Evolutionary conservation across 2,797 vertebrate genomes (phyloP).

Genomic region (Stomatorhinus walkeri): DNA sequence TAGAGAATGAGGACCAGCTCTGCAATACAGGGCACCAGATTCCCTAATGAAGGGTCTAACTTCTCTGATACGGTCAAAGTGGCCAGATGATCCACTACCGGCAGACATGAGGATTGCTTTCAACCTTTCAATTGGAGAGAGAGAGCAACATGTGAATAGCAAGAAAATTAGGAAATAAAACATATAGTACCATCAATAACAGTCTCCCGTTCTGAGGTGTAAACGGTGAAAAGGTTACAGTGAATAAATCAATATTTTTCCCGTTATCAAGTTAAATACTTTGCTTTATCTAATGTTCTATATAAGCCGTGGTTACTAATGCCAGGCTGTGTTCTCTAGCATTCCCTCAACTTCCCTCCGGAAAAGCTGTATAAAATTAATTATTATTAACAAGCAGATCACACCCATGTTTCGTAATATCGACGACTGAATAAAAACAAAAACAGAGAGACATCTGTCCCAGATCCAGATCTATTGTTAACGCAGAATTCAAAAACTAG

Average conservation of each 20-base stretch:
- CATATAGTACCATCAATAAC: neutral
- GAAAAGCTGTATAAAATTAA: neutral
- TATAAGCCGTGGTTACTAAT: neutral
- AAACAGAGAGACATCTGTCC: neutral
- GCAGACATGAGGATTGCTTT: constrained; percentile 49
- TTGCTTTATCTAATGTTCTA: neutral
- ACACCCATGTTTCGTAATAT: constrained; percentile 1
- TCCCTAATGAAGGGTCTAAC: constrained; percentile 62
- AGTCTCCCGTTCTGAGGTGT: neutral
- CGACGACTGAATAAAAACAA: neutral
- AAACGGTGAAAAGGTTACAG: neutral
- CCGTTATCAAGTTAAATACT: neutral
- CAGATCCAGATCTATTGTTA: neutral
- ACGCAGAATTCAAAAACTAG: neutral
- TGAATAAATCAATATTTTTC: neutral
- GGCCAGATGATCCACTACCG: constrained; percentile 34
- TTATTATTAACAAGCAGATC: neutral
- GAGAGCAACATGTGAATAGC: neutral
- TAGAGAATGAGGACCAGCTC: constrained; percentile 36
- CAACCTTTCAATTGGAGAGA: neutral
- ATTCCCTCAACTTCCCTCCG: neutral
- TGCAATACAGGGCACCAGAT: constrained; percentile 42
- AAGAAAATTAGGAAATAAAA: neutral
- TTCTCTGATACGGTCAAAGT: constrained; percentile 52
- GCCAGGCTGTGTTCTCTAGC: neutral